Evolutionary conservation across 2,888 invertebrate species (phyloP).

Genomic region (Thalpophila matura): DNA sequence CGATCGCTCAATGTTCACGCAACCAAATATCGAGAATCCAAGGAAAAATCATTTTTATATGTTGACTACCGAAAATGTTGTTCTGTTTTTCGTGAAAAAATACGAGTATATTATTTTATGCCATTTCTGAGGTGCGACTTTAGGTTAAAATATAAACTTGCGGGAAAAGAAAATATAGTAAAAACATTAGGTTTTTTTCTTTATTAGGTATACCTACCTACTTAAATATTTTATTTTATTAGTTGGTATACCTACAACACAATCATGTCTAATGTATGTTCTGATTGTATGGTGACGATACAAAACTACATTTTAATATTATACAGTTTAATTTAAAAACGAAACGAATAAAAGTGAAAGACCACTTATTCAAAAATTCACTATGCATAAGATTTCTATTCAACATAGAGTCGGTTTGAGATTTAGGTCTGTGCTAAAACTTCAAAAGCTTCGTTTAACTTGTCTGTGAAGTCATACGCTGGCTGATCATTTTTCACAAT

Average conservation of each 20-base stretch:
- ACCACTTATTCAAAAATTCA: neutral
- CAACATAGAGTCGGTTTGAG: neutral
- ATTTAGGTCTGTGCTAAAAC: constrained; percentile 65
- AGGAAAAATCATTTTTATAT: neutral
- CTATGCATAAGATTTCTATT: neutral
- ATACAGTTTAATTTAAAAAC: neutral
- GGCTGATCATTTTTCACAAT: constrained; percentile 80
- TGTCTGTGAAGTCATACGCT: constrained; percentile 75
- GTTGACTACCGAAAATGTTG: neutral
- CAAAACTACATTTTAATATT: no score
- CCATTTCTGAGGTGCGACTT: neutral
- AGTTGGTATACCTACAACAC: no score
- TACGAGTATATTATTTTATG: no score
- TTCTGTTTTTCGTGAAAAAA: neutral
- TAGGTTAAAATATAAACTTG: neutral
- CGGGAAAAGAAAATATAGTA: no score
- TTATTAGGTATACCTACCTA: no score
- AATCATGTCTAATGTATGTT: no score
- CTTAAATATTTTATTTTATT: no score
- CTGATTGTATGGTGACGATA: no score
- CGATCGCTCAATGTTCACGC: constrained; percentile 56
- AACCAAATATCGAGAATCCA: constrained; percentile 24
- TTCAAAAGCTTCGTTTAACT: constrained; percentile 73
- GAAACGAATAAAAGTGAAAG: neutral
- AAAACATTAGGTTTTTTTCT: no score